Percentiles rank a stretch among this genome's conserved stretches.
Evolutionary conservation across 2,113 vertebrate species (phyloP).

Genomic region (Oncorhynchus kisutch): DNA sequence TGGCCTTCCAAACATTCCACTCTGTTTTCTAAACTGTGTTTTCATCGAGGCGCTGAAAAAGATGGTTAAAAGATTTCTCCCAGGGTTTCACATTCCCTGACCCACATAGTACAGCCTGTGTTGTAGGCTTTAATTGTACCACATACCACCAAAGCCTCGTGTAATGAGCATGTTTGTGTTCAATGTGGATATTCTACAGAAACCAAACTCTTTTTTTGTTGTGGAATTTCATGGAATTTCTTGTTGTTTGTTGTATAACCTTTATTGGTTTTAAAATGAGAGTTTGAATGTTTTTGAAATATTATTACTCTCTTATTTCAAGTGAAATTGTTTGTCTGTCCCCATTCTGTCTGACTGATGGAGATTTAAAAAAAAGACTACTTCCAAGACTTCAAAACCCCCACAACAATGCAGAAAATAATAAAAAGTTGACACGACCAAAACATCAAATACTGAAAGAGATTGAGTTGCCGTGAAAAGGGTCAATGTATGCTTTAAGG

Average conservation of each 20-base stretch:
- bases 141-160: neutral
- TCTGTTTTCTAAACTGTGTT: neutral
- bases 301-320: conserved; percentile 46
- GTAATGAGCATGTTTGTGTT: conserved; percentile 21
- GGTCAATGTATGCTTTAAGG: conserved; percentile 58
- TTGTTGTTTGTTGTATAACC: conserved; percentile 11
- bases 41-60: neutral
- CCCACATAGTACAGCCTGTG: too few relatives aligned
- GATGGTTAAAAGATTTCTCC: neutral
- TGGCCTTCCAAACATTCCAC: neutral
- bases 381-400: conserved; percentile 44
- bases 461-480: conserved; percentile 39
- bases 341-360: conserved; percentile 60
- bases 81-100: neutral
- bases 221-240: neutral
- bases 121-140: neutral
- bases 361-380: conserved; percentile 56
- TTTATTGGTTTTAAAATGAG: neutral
- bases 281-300: conserved; percentile 16
- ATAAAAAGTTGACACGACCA: conserved; percentile 28
- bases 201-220: neutral
- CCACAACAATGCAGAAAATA: conserved; percentile 25
- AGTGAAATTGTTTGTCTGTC: conserved; percentile 43
- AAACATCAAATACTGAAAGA: conserved; percentile 26
- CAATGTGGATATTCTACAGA: neutral